Evolutionary conservation across 2,113 vertebrate genomes (phyloP), one percentile per base, ranked within the genome.

Genomic region (Nycticryphes semicollaris): DNA sequence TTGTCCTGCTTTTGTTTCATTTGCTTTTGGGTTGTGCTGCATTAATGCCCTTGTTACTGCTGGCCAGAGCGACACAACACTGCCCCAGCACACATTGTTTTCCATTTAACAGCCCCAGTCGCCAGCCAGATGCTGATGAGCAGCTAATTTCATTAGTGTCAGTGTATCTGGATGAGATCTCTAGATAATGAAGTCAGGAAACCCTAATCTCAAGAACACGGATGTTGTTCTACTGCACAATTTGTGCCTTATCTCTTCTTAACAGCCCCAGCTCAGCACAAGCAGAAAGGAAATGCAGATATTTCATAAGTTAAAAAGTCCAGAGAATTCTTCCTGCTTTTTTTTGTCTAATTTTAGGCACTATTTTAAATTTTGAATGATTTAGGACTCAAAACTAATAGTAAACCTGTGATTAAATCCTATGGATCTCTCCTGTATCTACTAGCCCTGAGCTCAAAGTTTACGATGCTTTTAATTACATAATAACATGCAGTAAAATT

Each of bases 61-160:
- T 14, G 59, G 45, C 33, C 53, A 74, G 3, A 37, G 14, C 1
- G 0, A 12, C 0, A 9, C 18, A 56, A 2, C 62, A 56, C 24
- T 86, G 47, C 14, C 53, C 35, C 35, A 30, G 62, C 14, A 54
- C 12, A 5, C 0, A 2, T 28, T 39, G n/a, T 37, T 56, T 39
- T 54, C 7, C 7, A 0, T 20, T 15, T 22, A 19, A 30, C 28
- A 7, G 30, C 39, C 57, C 14, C n/a, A 27, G 45, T 4, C 31
- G 70, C 12, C 39, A 66, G 51, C 39, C 3, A 6, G 56, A 27
- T 66, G 75, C 63, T 50, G 31, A 31, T 7, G 62, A 59, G 45
- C 47, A 21, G 54, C 47, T 19, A 23, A 0, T 76, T 76, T 43
- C 20, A 85, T 14, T 30, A 20, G 7, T 27, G 25, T 19, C 17